These are phyloP conservation scores for Cyclina sinensis DNA, from an alignment of 1,140 invertebrate species.

Conservation along the genomic window DNA sequence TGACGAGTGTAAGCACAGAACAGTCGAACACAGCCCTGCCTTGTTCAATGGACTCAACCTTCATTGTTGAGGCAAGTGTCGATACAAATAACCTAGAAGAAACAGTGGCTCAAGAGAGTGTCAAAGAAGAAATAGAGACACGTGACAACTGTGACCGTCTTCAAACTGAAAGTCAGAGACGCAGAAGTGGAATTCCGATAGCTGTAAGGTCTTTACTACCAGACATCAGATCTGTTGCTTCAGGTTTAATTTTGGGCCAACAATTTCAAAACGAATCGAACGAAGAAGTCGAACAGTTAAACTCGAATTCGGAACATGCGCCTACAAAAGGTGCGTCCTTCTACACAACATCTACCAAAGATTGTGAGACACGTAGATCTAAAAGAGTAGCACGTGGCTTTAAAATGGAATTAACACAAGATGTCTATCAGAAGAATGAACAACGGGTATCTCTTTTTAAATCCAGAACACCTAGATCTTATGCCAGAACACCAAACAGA, in stretches of 20 bases:
- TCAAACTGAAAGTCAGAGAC: not conserved
- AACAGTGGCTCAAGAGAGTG: not conserved
- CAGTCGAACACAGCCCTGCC: not conserved
- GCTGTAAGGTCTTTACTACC: not conserved
- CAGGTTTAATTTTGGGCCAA: too few species aligned
- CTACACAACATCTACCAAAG: not conserved
- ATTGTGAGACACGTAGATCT: not conserved
- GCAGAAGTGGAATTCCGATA: conserved; percentile 9
- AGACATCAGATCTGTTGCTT: not conserved
- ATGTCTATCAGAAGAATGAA: too few species aligned
- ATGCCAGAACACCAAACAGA: not conserved
- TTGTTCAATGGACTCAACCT: not conserved
- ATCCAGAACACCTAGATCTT: not conserved
- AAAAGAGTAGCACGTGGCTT: not conserved
- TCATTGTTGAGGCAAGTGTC: not conserved
- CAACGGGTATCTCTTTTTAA: not conserved
- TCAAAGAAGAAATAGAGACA: not conserved
- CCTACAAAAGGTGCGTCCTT: not conserved
- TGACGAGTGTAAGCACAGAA: not conserved
- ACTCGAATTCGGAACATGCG: too few species aligned
- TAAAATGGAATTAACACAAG: not conserved
- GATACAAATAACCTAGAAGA: not conserved
- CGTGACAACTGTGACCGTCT: not conserved
- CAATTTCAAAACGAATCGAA: not conserved
- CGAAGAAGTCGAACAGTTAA: not conserved